Base-by-base conservation (phyloP, 2,797 vertebrate genomes). In the Podarcis lilfordi region DNA sequence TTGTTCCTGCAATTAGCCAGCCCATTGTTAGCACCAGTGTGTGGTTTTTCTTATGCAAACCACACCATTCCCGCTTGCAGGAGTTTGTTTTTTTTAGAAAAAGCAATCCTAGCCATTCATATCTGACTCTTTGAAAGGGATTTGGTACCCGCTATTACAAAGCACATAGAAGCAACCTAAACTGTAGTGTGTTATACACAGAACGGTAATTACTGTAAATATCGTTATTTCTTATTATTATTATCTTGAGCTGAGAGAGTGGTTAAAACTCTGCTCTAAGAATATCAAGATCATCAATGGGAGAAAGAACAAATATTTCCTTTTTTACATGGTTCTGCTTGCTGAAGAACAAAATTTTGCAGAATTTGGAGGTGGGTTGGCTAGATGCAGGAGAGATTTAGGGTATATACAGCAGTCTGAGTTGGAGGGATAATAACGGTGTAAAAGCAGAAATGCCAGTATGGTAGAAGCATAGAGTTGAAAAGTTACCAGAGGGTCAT, bases 41-140 rank as follows among this genome's bases (percentile, higher is more conserved):
- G 86, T 82, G 71, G 69, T 82, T 82, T 76, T 82, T 77, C 59
- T 88, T 88, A 83, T 83, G 72, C 86, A 88, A 88, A 88, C 74
- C 72, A 83, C 80, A 68, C 72, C 61, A 55, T 69, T 45, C 61
- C 29, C 25, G 2, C n/a, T 37, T 55, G 61, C 32, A 69, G 29
- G 50, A 86, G 27, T 17, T 29, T 50, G 3, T 13, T 50, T 50
- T 50, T 50, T 50, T 50, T 3, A 35, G 8, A 10, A 32, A 45
- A 32, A 68, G n/a, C 21, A 35, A n/a, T 5, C 10, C 55, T 87
- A 55, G 23, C 32, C 15, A 10, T 61, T 87, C 86, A 40, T 5
- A 64, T 61, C 35, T 61, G 45, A 80, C 13, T 40, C 8, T 66
- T 64, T 35, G 35, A 75, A 87, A 82, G 27, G 79, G 55, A 87